phyloP scores from a whole-genome alignment of 2,797 vertebrate genomes.

The Remorina albescens region DNA sequence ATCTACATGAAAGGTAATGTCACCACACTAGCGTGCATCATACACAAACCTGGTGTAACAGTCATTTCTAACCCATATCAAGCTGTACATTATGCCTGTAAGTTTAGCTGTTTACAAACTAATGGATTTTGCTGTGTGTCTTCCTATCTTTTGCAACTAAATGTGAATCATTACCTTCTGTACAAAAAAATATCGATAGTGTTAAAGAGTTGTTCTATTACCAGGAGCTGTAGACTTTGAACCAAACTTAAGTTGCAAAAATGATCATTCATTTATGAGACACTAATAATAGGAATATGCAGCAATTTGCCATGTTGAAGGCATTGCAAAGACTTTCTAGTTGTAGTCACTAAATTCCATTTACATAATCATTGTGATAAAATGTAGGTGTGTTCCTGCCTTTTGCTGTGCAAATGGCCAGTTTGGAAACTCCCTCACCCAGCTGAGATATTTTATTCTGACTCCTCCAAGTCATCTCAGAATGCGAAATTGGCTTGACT shows the following conservation, averaged over 20 bases:
- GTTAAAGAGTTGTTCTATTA: slow-evolving; percentile 31
- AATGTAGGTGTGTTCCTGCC: background rate
- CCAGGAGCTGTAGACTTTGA: slow-evolving; percentile 32
- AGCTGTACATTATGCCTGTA: slow-evolving; percentile 69
- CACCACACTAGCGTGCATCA: slow-evolving; percentile 25
- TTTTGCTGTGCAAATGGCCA: slow-evolving; percentile 31
- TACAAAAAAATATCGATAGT: slow-evolving; percentile 44
- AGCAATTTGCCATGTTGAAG: background rate
- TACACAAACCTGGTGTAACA: slow-evolving; percentile 24
- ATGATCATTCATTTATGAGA: slow-evolving; percentile 6
- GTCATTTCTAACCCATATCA: slow-evolving; percentile 41
- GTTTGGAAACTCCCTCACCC: slow-evolving; percentile 15
- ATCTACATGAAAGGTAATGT: slow-evolving; percentile 12
- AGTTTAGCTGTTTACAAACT: slow-evolving; percentile 54
- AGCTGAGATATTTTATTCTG: background rate
- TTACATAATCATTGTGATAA: slow-evolving; percentile 2
- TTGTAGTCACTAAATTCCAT: slow-evolving; percentile 8
- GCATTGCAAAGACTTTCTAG: slow-evolving; percentile 9
- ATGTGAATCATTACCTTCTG: slow-evolving; percentile 60
- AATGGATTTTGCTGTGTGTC: slow-evolving; percentile 56
- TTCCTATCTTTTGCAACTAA: slow-evolving; percentile 65
- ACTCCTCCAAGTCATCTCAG: background rate
- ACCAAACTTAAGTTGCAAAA: slow-evolving; percentile 6
- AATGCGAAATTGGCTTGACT: background rate
- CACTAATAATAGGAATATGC: slow-evolving; percentile 4